Percentiles rank a stretch among this genome's conserved stretches.
phyloP scores from a whole-genome alignment of 2,113 vertebrate genomes.

The Poeciliopsis prolifica region DNA sequence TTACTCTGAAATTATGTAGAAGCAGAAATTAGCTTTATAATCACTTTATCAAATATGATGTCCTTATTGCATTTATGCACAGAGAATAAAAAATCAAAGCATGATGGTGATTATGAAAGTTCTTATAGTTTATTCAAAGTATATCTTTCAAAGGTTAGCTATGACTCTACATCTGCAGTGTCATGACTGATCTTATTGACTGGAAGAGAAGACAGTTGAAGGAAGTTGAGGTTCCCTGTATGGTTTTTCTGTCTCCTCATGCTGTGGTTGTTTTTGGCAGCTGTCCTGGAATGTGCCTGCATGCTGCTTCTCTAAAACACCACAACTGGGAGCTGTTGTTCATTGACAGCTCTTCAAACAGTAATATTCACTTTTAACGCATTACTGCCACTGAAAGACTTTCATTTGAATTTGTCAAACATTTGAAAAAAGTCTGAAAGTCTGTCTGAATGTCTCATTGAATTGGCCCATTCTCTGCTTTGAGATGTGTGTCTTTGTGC shows the following conservation, averaged over 20 bases:
- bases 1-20: constrained; percentile 5
- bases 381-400: constrained; percentile 28
- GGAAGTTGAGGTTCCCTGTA: constrained; percentile 19
- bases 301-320: constrained; percentile 39
- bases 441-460: constrained; percentile 6
- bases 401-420: constrained; percentile 32
- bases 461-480: constrained; percentile 23
- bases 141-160: constrained; percentile 34
- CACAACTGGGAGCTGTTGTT: constrained; percentile 10
- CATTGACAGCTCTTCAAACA: constrained; percentile 32
- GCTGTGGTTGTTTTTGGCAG: constrained; percentile 53
- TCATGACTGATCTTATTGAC: constrained; percentile 37
- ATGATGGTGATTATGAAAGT: constrained; percentile 28
- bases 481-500: constrained; percentile 47
- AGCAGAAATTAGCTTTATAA: constrained; percentile 4
- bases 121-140: constrained; percentile 39
- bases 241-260: neutral
- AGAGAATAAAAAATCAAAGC: constrained; percentile 24
- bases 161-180: constrained; percentile 29
- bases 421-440: neutral
- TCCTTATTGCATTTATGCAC: constrained; percentile 7
- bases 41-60: constrained; percentile 21
- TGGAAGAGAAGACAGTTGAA: constrained; percentile 21
- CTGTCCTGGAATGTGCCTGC: constrained; percentile 55
- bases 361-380: constrained; percentile 25